A percentile compares a stretch with the other conserved stretches of the same genome.
Conservation (phyloP, 2,113 vertebrate genomes). For the Pteropus alecto region DNA sequence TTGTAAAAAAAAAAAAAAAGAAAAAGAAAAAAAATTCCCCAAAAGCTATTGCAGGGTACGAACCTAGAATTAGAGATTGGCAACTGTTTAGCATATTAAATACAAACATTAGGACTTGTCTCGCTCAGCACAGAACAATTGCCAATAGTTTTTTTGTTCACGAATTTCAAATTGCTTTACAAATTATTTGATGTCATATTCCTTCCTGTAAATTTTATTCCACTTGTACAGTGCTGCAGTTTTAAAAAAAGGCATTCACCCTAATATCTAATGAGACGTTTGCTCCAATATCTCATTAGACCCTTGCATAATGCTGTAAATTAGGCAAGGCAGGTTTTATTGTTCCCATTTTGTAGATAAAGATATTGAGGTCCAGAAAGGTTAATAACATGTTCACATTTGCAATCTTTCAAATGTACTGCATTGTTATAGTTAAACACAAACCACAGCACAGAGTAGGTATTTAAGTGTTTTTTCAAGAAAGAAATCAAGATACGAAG, state of each 20-base stretch:
- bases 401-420: not conserved
- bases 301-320: not conserved
- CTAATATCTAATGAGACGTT: constrained; percentile 47
- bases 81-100: constrained; percentile 69
- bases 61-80: constrained; percentile 66
- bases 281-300: not conserved
- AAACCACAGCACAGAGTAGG: not conserved
- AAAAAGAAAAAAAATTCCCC: not conserved
- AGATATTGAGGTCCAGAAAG: constrained; percentile 24
- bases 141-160: constrained; percentile 58
- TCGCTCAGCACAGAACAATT: constrained; percentile 56
- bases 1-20: constrained; percentile 41
- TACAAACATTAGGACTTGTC: constrained; percentile 67
- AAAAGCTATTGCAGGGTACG: constrained; percentile 43
- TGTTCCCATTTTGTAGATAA: constrained; percentile 62
- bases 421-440: not conserved
- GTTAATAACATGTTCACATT: not conserved
- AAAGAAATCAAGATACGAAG: constrained; percentile 46
- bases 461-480: not conserved
- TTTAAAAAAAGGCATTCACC: constrained; percentile 1
- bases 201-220: constrained; percentile 39
- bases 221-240: not conserved
- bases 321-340: constrained; percentile 22
- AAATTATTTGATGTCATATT: constrained; percentile 42
- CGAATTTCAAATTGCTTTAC: constrained; percentile 61